phyloP scores from a whole-genome alignment of 2,797 vertebrate species.

The Mustela erminea region DNA sequence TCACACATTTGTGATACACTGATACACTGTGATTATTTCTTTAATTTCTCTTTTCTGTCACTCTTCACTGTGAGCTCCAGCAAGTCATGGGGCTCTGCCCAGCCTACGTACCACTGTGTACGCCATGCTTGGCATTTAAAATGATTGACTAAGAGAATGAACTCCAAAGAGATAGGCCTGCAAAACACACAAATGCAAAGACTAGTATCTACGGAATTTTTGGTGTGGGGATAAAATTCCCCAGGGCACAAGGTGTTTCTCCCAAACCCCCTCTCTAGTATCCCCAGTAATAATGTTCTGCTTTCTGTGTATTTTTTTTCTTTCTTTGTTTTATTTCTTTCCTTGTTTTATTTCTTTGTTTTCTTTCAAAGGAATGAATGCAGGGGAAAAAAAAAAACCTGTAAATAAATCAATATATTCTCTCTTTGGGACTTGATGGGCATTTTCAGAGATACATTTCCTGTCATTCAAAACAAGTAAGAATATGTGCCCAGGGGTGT shows the following conservation, averaged over 20 bases:
- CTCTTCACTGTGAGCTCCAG: background rate
- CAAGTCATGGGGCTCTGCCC: background rate
- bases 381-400: background rate
- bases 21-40: background rate
- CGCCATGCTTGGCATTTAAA: background rate
- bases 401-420: background rate
- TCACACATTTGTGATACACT: background rate
- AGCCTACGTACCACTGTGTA: background rate
- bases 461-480: slow-evolving; percentile 15
- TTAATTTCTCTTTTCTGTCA: slow-evolving; percentile 49
- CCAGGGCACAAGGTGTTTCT: background rate
- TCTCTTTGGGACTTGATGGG: background rate
- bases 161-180: background rate
- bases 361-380: background rate
- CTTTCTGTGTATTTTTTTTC: background rate
- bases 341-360: background rate
- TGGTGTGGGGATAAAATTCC: background rate
- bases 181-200: background rate
- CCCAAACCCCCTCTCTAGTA: background rate
- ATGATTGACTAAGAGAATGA: background rate
- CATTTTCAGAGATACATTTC: background rate
- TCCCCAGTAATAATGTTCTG: background rate
- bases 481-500: background rate
- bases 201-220: background rate
- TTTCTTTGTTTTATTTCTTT: background rate